Percentiles rank a stretch among this genome's conserved stretches.
These are phyloP conservation scores for Clivina fossor DNA, from an alignment of 2,888 invertebrate genomes.

Conservation along the genomic window DNA sequence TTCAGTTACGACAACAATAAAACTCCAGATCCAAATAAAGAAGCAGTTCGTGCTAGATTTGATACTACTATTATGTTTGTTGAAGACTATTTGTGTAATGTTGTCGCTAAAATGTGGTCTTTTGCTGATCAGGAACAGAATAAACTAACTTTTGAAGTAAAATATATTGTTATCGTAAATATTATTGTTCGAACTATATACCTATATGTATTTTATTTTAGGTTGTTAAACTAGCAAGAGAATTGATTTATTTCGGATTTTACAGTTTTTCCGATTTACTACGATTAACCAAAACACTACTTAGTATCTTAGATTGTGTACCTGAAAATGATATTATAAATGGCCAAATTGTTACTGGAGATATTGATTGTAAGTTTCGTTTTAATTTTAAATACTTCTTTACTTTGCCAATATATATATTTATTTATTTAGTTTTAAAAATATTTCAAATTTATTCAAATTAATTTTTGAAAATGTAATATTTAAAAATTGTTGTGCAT, in stretches of 20 bases:
- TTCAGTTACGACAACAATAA: conserved; percentile 87
- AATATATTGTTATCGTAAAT: no score
- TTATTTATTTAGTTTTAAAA: not conserved
- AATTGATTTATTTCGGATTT: conserved; percentile 97
- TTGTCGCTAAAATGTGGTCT: conserved; percentile 86
- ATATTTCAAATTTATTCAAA: conserved; percentile 2
- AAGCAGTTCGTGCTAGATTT: conserved; percentile 85
- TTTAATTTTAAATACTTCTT: not conserved
- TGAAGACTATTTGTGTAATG: conserved; percentile 94
- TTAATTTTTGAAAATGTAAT: conserved; percentile 26
- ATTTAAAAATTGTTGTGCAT: conserved; percentile 42
- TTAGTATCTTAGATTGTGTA: conserved; percentile 91
- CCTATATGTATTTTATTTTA: conserved; percentile 51
- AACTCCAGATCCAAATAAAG: conserved; percentile 81
- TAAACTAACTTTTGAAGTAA: conserved; percentile 95
- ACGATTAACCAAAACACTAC: conserved; percentile 88
- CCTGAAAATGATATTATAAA: conserved; percentile 74
- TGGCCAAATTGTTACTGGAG: conserved; percentile 69
- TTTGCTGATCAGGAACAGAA: conserved; percentile 96
- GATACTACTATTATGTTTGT: conserved; percentile 93
- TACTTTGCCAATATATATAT: not conserved
- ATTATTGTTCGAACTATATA: no score
- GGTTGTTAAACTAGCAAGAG: conserved; percentile 96
- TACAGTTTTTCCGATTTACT: conserved; percentile 95
- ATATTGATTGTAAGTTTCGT: conserved; percentile 76